Conservation (phyloP, 2,113 vertebrate species). For the Psittacara wagleri region DNA sequence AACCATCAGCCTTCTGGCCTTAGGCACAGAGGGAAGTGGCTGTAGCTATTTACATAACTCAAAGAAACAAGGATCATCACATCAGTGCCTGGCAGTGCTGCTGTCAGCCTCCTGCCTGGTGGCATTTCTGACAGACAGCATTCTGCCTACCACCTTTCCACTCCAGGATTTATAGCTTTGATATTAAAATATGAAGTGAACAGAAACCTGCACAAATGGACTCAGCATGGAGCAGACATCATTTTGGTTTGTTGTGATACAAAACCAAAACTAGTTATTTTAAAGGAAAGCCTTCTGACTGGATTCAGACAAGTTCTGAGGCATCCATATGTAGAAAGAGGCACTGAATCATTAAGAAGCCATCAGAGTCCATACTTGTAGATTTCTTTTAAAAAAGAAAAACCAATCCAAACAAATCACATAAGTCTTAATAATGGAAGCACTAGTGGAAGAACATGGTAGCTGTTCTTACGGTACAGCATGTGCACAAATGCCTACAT, state of each 20-base stretch:
- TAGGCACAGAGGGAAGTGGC: neutral
- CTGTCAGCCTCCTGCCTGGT: neutral
- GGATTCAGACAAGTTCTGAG: neutral
- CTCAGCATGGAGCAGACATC: neutral
- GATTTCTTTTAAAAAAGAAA: neutral
- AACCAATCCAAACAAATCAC: neutral
- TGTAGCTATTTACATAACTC: neutral
- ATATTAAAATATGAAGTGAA: neutral
- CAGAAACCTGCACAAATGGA: neutral
- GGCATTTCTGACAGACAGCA: neutral
- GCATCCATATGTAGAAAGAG: neutral
- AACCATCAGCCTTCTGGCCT: neutral
- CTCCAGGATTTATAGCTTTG: neutral
- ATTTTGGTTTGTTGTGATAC: neutral
- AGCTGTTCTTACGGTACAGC: neutral
- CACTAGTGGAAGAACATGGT: neutral
- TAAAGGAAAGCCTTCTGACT: neutral
- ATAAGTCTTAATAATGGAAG: neutral
- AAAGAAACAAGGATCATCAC: neutral
- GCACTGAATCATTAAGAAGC: neutral
- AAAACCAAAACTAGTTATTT: neutral
- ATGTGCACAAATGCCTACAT: fast-evolving
- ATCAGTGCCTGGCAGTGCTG: neutral
- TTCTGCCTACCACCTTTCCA: neutral
- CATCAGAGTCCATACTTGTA: neutral